Evolutionary conservation across 2,888 invertebrate genomes (phyloP).

Genomic region (Alentia gelatinosa): DNA sequence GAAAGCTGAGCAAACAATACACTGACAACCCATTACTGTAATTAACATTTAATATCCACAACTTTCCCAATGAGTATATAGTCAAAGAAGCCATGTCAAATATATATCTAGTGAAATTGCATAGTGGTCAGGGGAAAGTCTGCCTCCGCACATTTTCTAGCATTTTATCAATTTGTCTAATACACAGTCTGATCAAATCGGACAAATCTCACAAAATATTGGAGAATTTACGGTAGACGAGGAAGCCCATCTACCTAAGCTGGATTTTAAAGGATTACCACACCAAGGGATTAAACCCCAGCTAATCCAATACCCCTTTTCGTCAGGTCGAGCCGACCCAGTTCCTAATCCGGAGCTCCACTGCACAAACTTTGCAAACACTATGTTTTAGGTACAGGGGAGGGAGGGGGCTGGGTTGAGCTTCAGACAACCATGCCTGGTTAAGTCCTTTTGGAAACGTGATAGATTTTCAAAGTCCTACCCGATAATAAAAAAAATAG

Average conservation of each 20-base stretch:
- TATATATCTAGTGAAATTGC: background rate
- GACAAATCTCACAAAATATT: background rate
- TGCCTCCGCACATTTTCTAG: no score
- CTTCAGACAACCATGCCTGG: no score
- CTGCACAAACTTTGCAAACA: no score
- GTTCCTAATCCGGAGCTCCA: background rate
- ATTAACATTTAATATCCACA: background rate
- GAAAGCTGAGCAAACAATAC: background rate
- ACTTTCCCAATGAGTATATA: background rate
- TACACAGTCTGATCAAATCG: background rate
- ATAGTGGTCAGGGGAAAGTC: no score
- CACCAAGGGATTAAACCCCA: background rate
- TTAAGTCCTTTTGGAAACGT: background rate
- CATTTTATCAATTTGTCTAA: background rate
- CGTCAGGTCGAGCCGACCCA: no score
- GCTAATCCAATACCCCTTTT: background rate
- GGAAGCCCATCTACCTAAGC: background rate
- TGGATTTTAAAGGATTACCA: conserved; percentile 10
- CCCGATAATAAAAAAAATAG: background rate
- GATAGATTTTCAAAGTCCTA: background rate
- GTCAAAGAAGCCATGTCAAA: background rate
- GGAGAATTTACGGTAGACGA: no score
- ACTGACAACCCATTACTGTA: background rate
- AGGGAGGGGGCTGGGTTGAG: no score
- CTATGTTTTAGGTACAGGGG: no score